Evolutionary conservation across 1,140 invertebrate species (phyloP).

Genomic region (Drosophila parvula): DNA sequence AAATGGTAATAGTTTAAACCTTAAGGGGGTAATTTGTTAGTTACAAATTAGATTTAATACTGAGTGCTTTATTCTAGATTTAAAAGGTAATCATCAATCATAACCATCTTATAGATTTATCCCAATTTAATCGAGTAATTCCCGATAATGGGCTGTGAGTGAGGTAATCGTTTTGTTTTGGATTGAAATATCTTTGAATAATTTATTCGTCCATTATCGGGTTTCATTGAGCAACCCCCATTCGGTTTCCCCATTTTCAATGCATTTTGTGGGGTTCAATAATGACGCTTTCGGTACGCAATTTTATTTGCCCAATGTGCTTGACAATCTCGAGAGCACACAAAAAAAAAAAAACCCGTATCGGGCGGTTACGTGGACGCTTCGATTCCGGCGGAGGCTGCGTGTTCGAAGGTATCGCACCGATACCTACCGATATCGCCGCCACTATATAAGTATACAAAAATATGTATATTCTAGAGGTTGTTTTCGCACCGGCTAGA

Average conservation of each 20-base stretch:
- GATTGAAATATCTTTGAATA: constrained; percentile 3
- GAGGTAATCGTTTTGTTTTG: constrained; percentile 18
- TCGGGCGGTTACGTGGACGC: constrained; percentile 56
- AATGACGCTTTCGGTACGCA: constrained; percentile 64
- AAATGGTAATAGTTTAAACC: not conserved
- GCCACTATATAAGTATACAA: constrained; percentile 10
- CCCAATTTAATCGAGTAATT: constrained; percentile 1
- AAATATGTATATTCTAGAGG: constrained; percentile 11
- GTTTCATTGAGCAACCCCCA: constrained; percentile 2
- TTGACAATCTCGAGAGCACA: constrained; percentile 57
- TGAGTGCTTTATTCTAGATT: not conserved
- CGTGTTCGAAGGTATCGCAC: constrained; percentile 31
- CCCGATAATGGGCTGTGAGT: not conserved
- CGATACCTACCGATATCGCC: constrained; percentile 7
- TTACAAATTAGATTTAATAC: not conserved
- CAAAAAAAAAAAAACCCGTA: constrained; percentile 59
- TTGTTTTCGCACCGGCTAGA: constrained; percentile 52
- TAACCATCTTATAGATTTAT: not conserved
- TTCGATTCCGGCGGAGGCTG: constrained; percentile 40
- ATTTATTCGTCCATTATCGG: constrained; percentile 11
- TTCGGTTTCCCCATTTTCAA: constrained; percentile 29
- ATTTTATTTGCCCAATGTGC: constrained; percentile 71
- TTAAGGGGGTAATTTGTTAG: not conserved
- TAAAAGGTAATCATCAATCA: not conserved
- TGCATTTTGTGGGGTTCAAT: constrained; percentile 51